Evolutionary conservation across 2,888 invertebrate genomes (phyloP).

Genomic region (Sylvicola cinctus): DNA sequence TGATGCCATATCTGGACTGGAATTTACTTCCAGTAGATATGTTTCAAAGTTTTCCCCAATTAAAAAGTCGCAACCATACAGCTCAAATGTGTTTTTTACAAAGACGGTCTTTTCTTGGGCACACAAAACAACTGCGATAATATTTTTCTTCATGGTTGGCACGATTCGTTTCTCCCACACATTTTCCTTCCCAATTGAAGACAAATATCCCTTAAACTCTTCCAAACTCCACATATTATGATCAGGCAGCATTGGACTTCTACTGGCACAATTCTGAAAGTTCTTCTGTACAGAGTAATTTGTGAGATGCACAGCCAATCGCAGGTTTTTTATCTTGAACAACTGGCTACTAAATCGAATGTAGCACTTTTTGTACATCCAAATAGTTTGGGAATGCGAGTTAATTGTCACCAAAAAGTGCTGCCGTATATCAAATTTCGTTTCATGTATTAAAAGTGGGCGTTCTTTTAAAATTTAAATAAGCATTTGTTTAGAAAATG

Average conservation of each 20-base stretch:
- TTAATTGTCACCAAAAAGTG: constrained; percentile 63
- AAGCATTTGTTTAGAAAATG: constrained; percentile 33
- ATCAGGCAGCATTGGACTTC: background rate
- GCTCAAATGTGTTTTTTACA: constrained; percentile 49
- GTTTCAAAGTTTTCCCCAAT: constrained; percentile 57
- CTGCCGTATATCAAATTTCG: constrained; percentile 70
- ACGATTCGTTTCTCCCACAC: background rate
- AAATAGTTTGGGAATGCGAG: constrained; percentile 55
- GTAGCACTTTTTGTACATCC: constrained; percentile 38
- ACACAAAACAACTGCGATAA: background rate
- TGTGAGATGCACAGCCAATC: background rate
- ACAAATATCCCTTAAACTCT: background rate
- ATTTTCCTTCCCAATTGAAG: background rate
- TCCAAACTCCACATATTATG: background rate
- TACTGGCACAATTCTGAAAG: background rate
- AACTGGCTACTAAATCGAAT: background rate
- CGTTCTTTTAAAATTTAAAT: constrained; percentile 35
- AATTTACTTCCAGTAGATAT: constrained; percentile 77
- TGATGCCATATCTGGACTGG: constrained; percentile 53
- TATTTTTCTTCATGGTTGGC: background rate
- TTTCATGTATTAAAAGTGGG: constrained; percentile 52
- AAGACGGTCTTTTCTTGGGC: background rate
- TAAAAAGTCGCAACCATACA: constrained; percentile 76
- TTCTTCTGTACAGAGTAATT: background rate
- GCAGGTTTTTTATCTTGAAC: background rate